Conservation (phyloP, 2,797 vertebrate genomes). For the Cephalopachus bancanus region DNA sequence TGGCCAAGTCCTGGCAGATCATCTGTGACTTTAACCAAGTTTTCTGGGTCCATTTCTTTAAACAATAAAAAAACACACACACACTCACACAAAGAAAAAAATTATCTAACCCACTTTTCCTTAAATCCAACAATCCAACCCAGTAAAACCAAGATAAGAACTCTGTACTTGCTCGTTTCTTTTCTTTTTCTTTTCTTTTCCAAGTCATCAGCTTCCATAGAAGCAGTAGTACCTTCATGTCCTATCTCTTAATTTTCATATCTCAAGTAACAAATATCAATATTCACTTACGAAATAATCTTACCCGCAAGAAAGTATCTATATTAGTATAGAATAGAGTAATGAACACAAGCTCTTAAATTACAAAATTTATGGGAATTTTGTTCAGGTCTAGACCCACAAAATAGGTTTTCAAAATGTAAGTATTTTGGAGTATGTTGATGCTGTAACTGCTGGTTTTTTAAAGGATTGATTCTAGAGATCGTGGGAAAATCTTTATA, state of each 20-base stretch:
- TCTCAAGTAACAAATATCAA: neutral
- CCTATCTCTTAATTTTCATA: neutral
- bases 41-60: neutral
- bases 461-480: neutral
- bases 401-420: neutral
- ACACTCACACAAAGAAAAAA: constrained; percentile 4
- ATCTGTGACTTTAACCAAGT: neutral
- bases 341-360: neutral
- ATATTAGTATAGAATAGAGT: neutral
- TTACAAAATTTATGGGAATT: neutral
- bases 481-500: neutral
- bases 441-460: neutral
- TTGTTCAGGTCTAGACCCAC: neutral
- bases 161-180: neutral
- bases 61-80: constrained; percentile 30
- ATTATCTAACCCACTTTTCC: neutral
- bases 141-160: neutral
- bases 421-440: neutral
- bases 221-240: neutral
- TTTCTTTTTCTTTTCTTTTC: neutral
- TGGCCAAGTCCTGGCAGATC: neutral
- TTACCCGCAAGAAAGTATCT: neutral
- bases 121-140: neutral
- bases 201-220: neutral
- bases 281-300: neutral